A percentile compares a stretch with the other conserved stretches of the same genome.
These are phyloP conservation scores for Melanerpes aurifrons DNA, from an alignment of 2,113 vertebrate species.

Conservation along the genomic window DNA sequence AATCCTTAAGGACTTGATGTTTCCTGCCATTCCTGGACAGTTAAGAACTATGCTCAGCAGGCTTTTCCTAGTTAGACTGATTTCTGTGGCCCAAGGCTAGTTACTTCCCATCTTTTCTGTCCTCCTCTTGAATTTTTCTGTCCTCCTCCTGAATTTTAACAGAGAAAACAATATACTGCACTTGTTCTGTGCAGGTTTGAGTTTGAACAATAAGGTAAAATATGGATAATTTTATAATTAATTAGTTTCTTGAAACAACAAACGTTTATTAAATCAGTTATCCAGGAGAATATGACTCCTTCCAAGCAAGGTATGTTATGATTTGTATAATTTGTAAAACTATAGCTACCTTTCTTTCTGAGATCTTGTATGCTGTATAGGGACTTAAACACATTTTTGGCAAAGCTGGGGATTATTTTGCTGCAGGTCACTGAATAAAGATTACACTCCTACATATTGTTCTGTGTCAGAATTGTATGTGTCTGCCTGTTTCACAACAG, in stretches of 20 bases:
- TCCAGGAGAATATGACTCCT: background rate
- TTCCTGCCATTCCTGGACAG: background rate
- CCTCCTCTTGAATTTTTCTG: background rate
- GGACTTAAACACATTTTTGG: background rate
- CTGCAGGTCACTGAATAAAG: constrained; percentile 27
- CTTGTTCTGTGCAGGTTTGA: background rate
- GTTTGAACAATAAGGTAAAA: background rate
- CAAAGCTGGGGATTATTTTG: constrained; percentile 16
- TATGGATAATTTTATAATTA: background rate
- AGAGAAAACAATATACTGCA: background rate
- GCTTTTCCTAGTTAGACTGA: background rate
- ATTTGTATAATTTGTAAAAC: background rate
- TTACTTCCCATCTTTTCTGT: background rate
- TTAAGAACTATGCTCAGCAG: background rate
- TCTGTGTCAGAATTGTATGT: constrained; percentile 19
- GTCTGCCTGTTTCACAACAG: constrained; percentile 37
- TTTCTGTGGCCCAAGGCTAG: background rate
- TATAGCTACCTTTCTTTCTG: background rate
- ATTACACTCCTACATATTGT: constrained; percentile 34
- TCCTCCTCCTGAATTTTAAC: background rate
- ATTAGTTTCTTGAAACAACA: background rate
- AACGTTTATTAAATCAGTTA: constrained; percentile 45
- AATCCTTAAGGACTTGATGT: background rate
- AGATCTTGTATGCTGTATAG: background rate
- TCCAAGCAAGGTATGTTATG: background rate